phyloP scores from a whole-genome alignment of 2,888 invertebrate species.

The Apotomis betuletana region DNA sequence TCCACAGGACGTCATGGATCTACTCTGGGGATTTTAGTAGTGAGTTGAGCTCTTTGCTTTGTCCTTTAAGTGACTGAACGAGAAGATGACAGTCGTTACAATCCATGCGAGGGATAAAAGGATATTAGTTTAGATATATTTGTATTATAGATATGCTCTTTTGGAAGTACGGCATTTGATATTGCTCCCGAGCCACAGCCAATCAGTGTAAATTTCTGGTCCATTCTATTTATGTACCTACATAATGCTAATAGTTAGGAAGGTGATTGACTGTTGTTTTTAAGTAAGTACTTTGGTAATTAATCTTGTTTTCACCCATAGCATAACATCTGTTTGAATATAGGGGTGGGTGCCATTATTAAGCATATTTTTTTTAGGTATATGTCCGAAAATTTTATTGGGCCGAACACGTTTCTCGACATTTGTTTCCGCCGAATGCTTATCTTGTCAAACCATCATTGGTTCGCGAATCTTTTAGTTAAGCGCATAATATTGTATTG shows the following conservation, averaged over 20 bases:
- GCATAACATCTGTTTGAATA: too few relatives aligned
- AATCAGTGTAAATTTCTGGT: conserved; percentile 7
- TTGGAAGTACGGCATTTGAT: not conserved
- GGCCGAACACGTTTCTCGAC: too few relatives aligned
- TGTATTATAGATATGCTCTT: not conserved
- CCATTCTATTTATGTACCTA: not conserved
- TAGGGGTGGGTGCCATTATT: too few relatives aligned
- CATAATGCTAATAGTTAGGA: not conserved
- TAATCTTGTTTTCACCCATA: too few relatives aligned
- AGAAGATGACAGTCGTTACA: conserved; percentile 19
- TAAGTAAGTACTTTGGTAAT: not conserved
- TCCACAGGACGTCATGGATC: not conserved
- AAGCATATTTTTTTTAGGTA: too few relatives aligned
- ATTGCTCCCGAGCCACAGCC: not conserved
- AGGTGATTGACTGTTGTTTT: not conserved
- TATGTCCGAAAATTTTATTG: too few relatives aligned
- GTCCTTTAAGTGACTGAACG: conserved; percentile 29
- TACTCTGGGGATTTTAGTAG: conserved; percentile 4
- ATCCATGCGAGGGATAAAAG: not conserved
- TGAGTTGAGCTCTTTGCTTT: conserved; percentile 16
- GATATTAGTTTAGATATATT: not conserved
- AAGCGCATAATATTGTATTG: too few relatives aligned
- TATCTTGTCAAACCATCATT: too few relatives aligned
- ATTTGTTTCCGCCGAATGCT: too few relatives aligned
- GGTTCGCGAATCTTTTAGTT: too few relatives aligned